phyloP scores from a whole-genome alignment of 2,113 vertebrate genomes.

The Scomber japonicus region DNA sequence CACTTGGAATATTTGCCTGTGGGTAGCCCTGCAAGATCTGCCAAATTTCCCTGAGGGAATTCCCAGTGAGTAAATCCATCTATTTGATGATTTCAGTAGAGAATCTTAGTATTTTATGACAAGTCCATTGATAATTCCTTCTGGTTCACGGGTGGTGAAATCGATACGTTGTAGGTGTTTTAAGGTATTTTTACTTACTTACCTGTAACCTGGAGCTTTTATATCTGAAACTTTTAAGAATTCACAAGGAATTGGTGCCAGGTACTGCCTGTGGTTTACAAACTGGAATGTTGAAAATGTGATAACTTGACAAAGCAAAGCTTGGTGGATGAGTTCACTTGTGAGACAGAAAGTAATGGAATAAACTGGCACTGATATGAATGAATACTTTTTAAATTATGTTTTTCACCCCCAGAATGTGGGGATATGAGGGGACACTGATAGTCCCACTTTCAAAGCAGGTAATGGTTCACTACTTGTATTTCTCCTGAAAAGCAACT shows the following conservation, averaged over 20 bases:
- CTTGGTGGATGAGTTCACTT: too few species aligned
- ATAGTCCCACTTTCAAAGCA: too few species aligned
- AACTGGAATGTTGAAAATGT: too few species aligned
- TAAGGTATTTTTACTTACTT: too few species aligned
- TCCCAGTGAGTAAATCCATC: conserved; percentile 5
- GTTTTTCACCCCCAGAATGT: too few species aligned
- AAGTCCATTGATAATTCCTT: background rate
- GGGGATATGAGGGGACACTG: too few species aligned
- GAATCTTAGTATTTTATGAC: background rate
- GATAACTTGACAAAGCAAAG: too few species aligned
- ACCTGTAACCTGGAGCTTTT: too few species aligned
- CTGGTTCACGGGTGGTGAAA: background rate
- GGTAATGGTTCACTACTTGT: too few species aligned
- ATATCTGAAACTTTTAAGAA: too few species aligned
- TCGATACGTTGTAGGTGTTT: background rate
- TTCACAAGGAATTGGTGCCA: background rate
- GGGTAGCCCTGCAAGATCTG: background rate
- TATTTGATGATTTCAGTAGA: background rate
- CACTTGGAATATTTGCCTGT: background rate
- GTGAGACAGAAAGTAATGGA: background rate
- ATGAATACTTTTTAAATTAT: too few species aligned
- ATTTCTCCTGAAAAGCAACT: too few species aligned
- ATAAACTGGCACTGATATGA: background rate
- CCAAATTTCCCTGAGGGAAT: background rate
- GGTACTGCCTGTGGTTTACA: background rate